phyloP scores from a whole-genome alignment of 2,888 invertebrate species.

The Heteropelma amictum region DNA sequence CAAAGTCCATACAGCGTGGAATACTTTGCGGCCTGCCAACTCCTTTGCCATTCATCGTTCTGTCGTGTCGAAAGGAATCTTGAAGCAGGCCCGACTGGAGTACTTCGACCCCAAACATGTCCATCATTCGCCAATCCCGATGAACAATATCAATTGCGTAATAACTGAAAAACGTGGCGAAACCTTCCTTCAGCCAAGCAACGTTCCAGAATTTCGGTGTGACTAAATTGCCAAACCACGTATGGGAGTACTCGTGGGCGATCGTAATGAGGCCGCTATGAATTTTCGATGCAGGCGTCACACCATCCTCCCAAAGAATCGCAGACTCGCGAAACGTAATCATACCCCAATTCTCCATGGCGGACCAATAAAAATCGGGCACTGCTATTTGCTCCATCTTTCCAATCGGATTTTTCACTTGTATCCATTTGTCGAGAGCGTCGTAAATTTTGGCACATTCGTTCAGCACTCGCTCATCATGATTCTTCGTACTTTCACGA shows the following conservation, averaged over 20 bases:
- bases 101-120: constrained; percentile 77
- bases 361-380: constrained; percentile 90
- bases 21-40: constrained; percentile 80
- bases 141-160: constrained; percentile 60
- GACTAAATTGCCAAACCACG: constrained; percentile 78
- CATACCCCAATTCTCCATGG: constrained; percentile 97
- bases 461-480: constrained; percentile 48
- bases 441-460: constrained; percentile 61
- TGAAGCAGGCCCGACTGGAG: constrained; percentile 71
- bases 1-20: constrained; percentile 80
- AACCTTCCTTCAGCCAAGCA: constrained; percentile 78
- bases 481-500: constrained; percentile 54
- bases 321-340: constrained; percentile 83
- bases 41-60: constrained; percentile 79
- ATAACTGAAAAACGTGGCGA: constrained; percentile 80
- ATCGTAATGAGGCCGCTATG: constrained; percentile 68
- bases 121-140: constrained; percentile 76
- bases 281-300: constrained; percentile 54
- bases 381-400: constrained; percentile 90
- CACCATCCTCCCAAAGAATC: constrained; percentile 50
- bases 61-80: constrained; percentile 78
- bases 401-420: constrained; percentile 70
- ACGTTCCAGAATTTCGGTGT: constrained; percentile 75
- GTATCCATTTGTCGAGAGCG: constrained; percentile 58
- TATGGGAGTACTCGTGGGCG: constrained; percentile 80